phyloP scores from a whole-genome alignment of 2,113 vertebrate genomes.

The Macaca fascicularis region DNA sequence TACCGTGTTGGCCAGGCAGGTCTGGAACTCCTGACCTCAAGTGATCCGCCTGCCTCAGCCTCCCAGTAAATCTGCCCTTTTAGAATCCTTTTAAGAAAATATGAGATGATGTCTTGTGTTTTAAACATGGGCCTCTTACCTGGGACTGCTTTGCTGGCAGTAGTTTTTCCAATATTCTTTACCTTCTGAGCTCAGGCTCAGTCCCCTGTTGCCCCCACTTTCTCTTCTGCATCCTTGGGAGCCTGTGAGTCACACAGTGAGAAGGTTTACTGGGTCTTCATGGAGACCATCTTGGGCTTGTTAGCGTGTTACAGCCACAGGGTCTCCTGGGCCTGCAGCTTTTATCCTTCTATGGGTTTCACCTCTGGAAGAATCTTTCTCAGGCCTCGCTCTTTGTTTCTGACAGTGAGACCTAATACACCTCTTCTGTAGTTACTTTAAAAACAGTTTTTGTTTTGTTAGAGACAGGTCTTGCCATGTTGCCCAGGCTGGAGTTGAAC shows the following conservation, averaged over 20 bases:
- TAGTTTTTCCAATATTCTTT: not conserved
- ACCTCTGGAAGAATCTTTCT: not conserved
- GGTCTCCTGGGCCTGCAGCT: not conserved
- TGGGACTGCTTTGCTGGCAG: not conserved
- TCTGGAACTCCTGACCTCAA: not conserved
- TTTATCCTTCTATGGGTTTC: not conserved
- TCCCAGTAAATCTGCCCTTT: not conserved
- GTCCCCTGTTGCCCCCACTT: accelerated
- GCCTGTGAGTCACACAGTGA: not conserved
- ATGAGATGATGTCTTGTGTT: accelerated
- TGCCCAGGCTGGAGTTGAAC: not conserved
- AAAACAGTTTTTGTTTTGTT: not conserved
- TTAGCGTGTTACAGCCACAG: not conserved
- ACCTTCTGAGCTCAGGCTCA: not conserved
- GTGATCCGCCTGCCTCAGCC: not conserved
- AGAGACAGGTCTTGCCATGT: not conserved
- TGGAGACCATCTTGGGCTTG: not conserved
- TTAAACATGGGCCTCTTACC: too few species aligned
- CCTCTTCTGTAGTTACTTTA: not conserved
- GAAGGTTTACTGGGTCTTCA: not conserved
- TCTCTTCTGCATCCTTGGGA: not conserved
- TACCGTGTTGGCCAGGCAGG: not conserved
- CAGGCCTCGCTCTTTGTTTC: not conserved
- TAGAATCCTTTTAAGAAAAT: not conserved
- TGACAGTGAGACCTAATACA: not conserved